Conservation (phyloP, 2,888 invertebrate species). For the Mystacides longicornis region DNA sequence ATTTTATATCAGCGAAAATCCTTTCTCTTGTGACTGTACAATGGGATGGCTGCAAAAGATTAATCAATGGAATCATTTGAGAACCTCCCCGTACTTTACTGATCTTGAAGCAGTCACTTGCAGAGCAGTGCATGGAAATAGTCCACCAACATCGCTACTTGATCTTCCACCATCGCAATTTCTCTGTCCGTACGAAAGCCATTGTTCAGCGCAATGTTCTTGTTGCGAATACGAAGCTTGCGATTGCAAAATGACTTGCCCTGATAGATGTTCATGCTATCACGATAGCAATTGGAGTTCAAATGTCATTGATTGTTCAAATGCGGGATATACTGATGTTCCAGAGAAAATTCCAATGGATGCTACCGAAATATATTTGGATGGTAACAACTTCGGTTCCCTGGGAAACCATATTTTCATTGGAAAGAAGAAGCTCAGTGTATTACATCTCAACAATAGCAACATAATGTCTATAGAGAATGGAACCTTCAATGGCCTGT, state of each 20-base stretch:
- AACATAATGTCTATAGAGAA: constrained; percentile 66
- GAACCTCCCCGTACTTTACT: constrained; percentile 69
- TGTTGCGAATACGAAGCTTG: constrained; percentile 86
- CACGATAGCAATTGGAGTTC: constrained; percentile 79
- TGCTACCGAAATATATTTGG: constrained; percentile 78
- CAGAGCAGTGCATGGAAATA: constrained; percentile 60
- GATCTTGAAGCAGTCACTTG: constrained; percentile 72
- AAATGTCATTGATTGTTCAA: constrained; percentile 76
- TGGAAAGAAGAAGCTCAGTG: constrained; percentile 72
- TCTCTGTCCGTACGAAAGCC: constrained; percentile 71
- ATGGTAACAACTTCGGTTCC: constrained; percentile 69
- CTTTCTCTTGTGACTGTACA: constrained; percentile 77
- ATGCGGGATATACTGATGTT: constrained; percentile 61
- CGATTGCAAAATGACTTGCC: constrained; percentile 85
- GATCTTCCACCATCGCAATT: constrained; percentile 68
- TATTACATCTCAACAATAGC: constrained; percentile 70
- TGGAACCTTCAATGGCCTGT: constrained; percentile 71
- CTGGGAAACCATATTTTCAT: constrained; percentile 77
- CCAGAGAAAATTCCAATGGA: constrained; percentile 81
- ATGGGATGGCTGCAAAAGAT: constrained; percentile 81
- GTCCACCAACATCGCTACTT: constrained; percentile 58
- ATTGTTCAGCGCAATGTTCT: constrained; percentile 77
- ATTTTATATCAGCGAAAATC: constrained; percentile 76
- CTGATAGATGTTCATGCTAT: constrained; percentile 75
- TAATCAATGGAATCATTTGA: constrained; percentile 63